Evolutionary conservation across 2,113 vertebrate species (phyloP), one percentile per base, ranked within the genome.

Genomic region (Chlamydotis undulata): DNA sequence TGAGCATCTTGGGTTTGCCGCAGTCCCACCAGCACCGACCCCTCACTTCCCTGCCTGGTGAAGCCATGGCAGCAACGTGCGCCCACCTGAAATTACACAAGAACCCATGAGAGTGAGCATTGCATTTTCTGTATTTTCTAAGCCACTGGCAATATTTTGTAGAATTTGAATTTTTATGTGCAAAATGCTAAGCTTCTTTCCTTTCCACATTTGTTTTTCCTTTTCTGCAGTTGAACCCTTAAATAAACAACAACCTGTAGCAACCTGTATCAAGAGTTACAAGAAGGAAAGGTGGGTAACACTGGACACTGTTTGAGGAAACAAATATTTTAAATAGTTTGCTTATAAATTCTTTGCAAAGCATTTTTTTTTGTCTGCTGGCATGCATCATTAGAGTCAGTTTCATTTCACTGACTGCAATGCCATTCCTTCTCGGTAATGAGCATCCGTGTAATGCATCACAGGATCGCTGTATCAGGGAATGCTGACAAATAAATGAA

Each of bases 341-440:
- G 35, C 17, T 86, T 79, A 55, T 74, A 59, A 33, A n/a, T 90
- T 86, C 52, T 77, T 69, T 52, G 55, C 31, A 88, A 87, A 95
- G 14, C 9, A 4, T 47, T 57, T n/a, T 43, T 64, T 61, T 73
- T 12, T 64, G 3, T 25, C 29, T 87, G 11, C 64, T 82, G 56
- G 37, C n/a, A 41, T 68, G 45, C 31, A 59, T 37, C 3, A 0
- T 84, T 82, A 92, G 15, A 49, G 64, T 79, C 31, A n/a, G 39
- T 92, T 87, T 94, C 49, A 92, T 93, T 87, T 84, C 76, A 65
- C 55, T 92, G 57, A 69, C 92, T 96, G 73, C 25, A 21, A 21
- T 57, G 28, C 57, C 41, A 61, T 91, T 90, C 41, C 21, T 68
- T 73, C 56, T 85, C 1, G 1, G 43, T 75, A 94, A 71, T 68